Percentiles rank a stretch among this genome's conserved stretches.
Evolutionary conservation across 2,113 vertebrate species (phyloP).

Genomic region (Collichthys lucidus): DNA sequence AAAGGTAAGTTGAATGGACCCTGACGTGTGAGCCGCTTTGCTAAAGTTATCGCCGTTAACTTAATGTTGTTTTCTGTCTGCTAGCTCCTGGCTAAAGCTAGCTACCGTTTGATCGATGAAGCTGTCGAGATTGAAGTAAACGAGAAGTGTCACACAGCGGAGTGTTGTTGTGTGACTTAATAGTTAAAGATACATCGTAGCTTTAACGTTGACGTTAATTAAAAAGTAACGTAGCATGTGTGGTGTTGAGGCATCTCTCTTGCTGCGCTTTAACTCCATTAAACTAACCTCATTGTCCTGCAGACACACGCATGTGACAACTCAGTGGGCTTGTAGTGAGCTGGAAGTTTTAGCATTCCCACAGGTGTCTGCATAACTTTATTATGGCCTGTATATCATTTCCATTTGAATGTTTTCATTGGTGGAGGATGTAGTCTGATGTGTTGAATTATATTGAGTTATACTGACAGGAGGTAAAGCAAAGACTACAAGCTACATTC

Average conservation of each 20-base stretch:
- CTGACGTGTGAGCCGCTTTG: background rate
- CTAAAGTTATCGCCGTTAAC: slow-evolving; percentile 28
- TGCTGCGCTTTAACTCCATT: background rate
- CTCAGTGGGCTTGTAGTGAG: background rate
- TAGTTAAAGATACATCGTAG: too few relatives aligned
- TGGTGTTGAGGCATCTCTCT: background rate
- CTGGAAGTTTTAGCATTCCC: background rate
- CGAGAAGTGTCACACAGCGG: background rate
- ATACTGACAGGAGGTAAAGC: background rate
- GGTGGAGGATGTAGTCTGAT: too few relatives aligned
- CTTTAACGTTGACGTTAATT: background rate
- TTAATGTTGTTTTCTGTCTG: slow-evolving; percentile 41
- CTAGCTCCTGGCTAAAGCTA: slow-evolving; percentile 53
- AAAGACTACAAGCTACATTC: background rate
- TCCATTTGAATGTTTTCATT: background rate
- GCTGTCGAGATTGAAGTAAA: background rate
- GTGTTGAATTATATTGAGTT: background rate
- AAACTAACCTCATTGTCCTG: background rate
- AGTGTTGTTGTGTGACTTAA: background rate
- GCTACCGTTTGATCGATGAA: slow-evolving; percentile 1
- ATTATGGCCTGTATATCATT: background rate
- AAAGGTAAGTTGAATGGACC: slow-evolving; percentile 68
- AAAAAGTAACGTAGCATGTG: background rate
- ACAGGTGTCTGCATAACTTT: background rate
- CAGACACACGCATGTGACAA: background rate